Base-by-base conservation (phyloP, 2,113 vertebrate genomes). In the Siniperca knerii region DNA sequence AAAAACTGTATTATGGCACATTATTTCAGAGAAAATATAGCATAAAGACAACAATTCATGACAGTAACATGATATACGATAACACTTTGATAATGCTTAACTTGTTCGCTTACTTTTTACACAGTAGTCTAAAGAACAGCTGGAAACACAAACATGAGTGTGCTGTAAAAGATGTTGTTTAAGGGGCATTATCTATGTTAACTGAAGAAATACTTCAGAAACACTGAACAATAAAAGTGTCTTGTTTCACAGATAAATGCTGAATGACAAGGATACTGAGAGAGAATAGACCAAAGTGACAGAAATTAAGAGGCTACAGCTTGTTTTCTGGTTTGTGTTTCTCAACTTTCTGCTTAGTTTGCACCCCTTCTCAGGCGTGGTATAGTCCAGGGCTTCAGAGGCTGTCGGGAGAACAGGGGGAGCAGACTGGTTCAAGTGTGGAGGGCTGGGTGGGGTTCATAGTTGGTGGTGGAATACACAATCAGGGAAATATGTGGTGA, bases 111-210 rank as follows among this genome's bases (percentile, higher is more conserved):
- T 46, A 37, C 10, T 52, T 79, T 75, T 84, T 76, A 81, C 44
- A 83, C 20, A 16, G 44, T 58, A 75, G 76, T 81, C 57, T 68
- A 50, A 87, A 87, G 48, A 75, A 80, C 21, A 77, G 12, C 23
- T 60, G 15, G 21, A 64, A 60, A 74, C 18, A 71, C 35, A 73
- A 77, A 82, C 20, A 70, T 55, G 40, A 50, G 6, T n/a, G 54
- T 65, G 25, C 18, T 50, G 23, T 33, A 52, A 44, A 50, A 77
- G 37, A n/a, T 25, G 4, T 54, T 52, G 10, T 68, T 72, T 42
- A 37, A 50, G 37, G 0, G 69, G 35, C 13, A 46, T 60, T 29
- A 69, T 55, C 6, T 25, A 21, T 20, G 3, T 58, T 54, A 62
- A 48, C 44, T 58, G 1, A 46, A 55, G 55, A 44, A 54, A 55